These are phyloP conservation scores for Choristoneura rosaceana DNA, from an alignment of 2,888 invertebrate species.

Conservation along the genomic window DNA sequence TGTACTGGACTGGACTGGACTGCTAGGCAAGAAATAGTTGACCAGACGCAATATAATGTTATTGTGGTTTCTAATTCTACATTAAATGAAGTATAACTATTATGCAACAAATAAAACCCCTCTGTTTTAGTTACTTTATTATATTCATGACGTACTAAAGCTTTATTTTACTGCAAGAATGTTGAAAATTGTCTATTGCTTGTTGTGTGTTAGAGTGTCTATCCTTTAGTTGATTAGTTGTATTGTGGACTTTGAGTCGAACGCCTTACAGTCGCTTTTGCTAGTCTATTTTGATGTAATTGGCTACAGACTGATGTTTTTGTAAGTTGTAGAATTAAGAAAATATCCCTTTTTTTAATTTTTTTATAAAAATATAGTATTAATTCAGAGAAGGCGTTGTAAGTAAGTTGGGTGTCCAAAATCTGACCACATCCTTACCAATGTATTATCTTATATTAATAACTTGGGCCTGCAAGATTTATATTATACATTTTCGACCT, in stretches of 20 bases:
- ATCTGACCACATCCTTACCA: too few relatives aligned
- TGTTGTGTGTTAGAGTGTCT: not conserved
- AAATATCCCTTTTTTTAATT: not conserved
- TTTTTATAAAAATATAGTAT: conserved; percentile 1
- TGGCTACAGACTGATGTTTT: conserved; percentile 8
- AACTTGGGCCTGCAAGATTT: too few relatives aligned
- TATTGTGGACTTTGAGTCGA: not conserved
- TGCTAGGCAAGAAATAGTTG: too few relatives aligned
- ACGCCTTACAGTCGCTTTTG: conserved; percentile 1
- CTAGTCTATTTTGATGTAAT: conserved; percentile 1
- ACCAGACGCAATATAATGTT: too few relatives aligned
- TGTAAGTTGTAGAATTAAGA: not conserved
- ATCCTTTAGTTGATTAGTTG: not conserved
- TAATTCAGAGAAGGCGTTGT: not conserved
- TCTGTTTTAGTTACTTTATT: not conserved
- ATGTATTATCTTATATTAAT: too few relatives aligned
- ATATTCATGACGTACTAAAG: not conserved
- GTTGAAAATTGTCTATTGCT: not conserved
- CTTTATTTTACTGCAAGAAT: not conserved
- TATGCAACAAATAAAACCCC: too few relatives aligned
- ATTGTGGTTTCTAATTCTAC: too few relatives aligned
- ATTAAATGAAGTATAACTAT: too few relatives aligned
- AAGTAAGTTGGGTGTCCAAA: too few relatives aligned
- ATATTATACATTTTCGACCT: too few relatives aligned
- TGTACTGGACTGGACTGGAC: too few relatives aligned